phyloP scores from a whole-genome alignment of 2,888 invertebrate genomes.

The Coenonympha arcania region DNA sequence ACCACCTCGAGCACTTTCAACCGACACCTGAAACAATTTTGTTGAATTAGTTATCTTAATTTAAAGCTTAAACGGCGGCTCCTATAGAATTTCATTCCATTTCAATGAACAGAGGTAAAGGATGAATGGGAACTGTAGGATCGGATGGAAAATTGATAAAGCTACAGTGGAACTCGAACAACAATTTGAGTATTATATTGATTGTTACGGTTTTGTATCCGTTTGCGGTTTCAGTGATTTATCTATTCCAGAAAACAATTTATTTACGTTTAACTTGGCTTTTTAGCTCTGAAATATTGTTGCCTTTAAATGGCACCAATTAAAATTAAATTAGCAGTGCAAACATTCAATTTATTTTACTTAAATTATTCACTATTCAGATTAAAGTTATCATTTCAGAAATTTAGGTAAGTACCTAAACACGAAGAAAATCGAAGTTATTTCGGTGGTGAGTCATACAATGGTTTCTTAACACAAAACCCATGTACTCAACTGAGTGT shows the following conservation, averaged over 20 bases:
- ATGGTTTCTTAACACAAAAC: neutral
- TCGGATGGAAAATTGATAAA: conserved; percentile 20
- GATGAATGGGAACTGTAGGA: conserved; percentile 2
- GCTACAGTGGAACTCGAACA: conserved; percentile 39
- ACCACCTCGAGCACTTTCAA: conserved; percentile 57
- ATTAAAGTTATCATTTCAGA: too few species aligned
- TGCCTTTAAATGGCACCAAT: too few species aligned
- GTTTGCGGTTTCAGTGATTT: neutral
- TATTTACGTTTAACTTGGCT: neutral
- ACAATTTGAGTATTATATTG: conserved; percentile 14
- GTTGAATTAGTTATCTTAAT: conserved; percentile 9
- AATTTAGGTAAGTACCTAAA: too few species aligned
- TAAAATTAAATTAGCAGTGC: too few species aligned
- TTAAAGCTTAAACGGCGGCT: neutral
- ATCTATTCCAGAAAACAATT: neutral
- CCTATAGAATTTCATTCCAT: neutral
- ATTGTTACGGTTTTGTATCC: neutral
- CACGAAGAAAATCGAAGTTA: too few species aligned
- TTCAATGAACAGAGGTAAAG: neutral
- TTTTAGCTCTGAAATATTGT: too few species aligned
- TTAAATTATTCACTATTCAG: too few species aligned
- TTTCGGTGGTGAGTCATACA: too few species aligned
- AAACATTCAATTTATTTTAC: too few species aligned
- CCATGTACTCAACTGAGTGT: too few species aligned
- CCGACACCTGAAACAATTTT: conserved; percentile 68